Evolutionary conservation across 35 echinoderm and acorn worm species (phyloP), one percentile per base, ranked within the genome.

Genomic region (Hemicentrotus pulcherrimus): DNA sequence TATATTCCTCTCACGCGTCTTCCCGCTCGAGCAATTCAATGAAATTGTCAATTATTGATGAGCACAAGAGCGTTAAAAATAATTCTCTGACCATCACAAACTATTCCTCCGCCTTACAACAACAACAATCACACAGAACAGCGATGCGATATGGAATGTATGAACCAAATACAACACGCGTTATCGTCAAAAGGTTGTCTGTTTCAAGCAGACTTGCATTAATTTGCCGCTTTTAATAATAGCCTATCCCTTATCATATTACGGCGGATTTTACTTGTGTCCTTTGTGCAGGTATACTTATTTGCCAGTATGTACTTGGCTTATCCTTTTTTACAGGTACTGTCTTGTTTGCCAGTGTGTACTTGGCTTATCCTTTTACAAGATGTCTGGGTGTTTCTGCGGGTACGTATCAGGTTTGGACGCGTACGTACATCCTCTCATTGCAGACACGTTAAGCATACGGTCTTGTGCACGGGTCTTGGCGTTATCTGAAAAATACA

Each of bases 1-100:
- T 32, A 90, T 15, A 90, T 90, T 90, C 88, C 15, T 46, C 32
- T 90, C 88, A 90, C 88, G 88, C 88, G 6, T 35, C 31, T 78
- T 9, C 88, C 15, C 32, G 46, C 32, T 33, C 88, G 32, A 47
- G 32, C 88, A 90, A 90, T 90, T 90, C 88, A 47, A 90, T 33
- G 32, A 47, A 90, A 90, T 35, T 90, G 32, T 90, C 88, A 90
- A 90, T 90, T 90, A 90, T 90, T 90, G 88, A 90, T 90, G 88
- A 90, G 88, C 88, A 47, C 88, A 47, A 90, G 88, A 90, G 12
- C 32, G 65, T 78, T n/a, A n/a, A 78, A 78, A n/a, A 78, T 78
- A n/a, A 78, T 78, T 78, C 28, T 22, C 65, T 78, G 65, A 78
- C 28, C 65, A 78, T 78, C 65, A 8, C n/a, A n/a, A n/a, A n/a